phyloP scores from a whole-genome alignment of 2,797 vertebrate species.

The Rhinoraja longicauda region DNA sequence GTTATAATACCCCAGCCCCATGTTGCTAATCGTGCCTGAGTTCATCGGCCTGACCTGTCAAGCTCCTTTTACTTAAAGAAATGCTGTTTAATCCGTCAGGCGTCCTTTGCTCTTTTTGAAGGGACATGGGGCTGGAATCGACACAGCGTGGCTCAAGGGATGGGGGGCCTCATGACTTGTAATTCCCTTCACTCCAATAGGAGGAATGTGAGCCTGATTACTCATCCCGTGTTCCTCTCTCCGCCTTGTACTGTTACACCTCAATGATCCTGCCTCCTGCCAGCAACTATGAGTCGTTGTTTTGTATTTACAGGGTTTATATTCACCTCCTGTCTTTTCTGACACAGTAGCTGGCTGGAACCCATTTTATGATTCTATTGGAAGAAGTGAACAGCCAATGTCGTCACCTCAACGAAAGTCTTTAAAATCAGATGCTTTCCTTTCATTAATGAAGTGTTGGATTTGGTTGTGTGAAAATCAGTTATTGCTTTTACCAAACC shows the following conservation, averaged over 20 bases:
- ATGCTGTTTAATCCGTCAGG: no score
- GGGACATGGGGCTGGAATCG: not conserved
- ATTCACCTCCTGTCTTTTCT: not conserved
- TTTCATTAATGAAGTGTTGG: not conserved
- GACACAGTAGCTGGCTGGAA: not conserved
- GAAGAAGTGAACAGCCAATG: not conserved
- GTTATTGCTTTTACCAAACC: not conserved
- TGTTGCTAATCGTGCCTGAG: no score
- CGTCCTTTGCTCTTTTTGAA: not conserved
- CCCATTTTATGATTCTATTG: not conserved
- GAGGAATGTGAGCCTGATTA: not conserved
- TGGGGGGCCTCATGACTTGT: not conserved
- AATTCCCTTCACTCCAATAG: not conserved
- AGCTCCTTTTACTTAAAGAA: no score
- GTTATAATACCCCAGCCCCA: no score
- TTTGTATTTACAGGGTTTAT: not conserved
- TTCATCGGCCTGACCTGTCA: no score
- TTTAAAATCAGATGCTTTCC: not conserved
- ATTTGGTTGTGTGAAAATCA: not conserved
- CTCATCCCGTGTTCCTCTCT: not conserved
- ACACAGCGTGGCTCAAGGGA: not conserved
- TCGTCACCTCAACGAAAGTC: not conserved
- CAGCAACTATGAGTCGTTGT: no score
- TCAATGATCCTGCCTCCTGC: not conserved
- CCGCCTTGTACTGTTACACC: not conserved